Evolutionary conservation across 2,113 vertebrate genomes (phyloP).

Genomic region (Pachyramphus minor): DNA sequence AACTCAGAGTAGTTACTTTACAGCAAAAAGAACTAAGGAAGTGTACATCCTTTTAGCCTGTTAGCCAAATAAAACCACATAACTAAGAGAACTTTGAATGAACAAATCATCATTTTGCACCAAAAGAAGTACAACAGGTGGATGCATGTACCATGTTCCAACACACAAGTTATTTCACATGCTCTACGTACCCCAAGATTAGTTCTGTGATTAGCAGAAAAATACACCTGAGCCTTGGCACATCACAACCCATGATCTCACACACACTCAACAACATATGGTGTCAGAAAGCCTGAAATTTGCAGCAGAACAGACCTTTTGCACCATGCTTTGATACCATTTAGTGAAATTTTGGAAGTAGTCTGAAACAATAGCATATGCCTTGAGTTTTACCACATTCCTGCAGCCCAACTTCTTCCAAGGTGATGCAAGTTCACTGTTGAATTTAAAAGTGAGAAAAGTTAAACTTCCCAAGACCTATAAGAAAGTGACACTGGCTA

Average conservation of each 20-base stretch:
- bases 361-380: not conserved
- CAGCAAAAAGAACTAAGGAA: not conserved
- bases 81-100: not conserved
- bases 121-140: not conserved
- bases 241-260: not conserved
- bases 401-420: not conserved
- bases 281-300: not conserved
- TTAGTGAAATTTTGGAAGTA: not conserved
- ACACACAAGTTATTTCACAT: not conserved
- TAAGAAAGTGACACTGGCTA: not conserved
- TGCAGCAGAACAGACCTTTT: not conserved
- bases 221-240: not conserved
- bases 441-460: not conserved
- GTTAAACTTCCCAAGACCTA: not conserved
- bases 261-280: not conserved
- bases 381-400: not conserved
- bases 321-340: not conserved
- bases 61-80: not conserved
- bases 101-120: not conserved
- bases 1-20: not conserved
- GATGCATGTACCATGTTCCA: not conserved
- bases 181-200: not conserved
- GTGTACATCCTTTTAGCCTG: not conserved
- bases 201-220: not conserved
- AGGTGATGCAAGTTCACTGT: not conserved